Percentiles rank a stretch among this genome's conserved stretches.
These are phyloP conservation scores for Globia sparganii DNA, from an alignment of 2,888 invertebrate species.

Conservation along the genomic window DNA sequence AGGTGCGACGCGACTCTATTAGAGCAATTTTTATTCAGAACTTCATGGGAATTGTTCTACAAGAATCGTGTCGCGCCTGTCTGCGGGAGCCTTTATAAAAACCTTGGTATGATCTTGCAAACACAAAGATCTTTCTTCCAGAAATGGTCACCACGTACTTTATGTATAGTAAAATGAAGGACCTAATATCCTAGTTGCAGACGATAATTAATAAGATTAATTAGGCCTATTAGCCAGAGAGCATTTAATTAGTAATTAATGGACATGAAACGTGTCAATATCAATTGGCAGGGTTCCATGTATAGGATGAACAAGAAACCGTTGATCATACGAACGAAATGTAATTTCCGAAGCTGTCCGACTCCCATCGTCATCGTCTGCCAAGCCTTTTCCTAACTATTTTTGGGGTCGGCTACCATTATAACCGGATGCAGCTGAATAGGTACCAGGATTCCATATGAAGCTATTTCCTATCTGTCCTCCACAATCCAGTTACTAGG, in stretches of 20 bases:
- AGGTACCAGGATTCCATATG: too few species aligned
- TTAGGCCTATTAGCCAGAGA: background rate
- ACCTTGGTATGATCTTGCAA: background rate
- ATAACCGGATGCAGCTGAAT: too few species aligned
- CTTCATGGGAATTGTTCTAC: too few species aligned
- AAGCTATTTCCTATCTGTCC: background rate
- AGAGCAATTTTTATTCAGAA: too few species aligned
- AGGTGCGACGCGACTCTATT: too few species aligned
- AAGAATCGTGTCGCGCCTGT: too few species aligned
- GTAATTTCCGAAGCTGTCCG: slow-evolving; percentile 11
- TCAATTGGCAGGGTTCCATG: slow-evolving; percentile 2
- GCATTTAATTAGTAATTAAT: slow-evolving; percentile 16
- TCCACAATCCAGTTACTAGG: background rate
- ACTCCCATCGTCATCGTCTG: background rate
- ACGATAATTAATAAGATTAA: slow-evolving; percentile 29
- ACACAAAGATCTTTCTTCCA: background rate
- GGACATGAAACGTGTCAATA: slow-evolving; percentile 8
- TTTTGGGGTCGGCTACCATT: background rate
- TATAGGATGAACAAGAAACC: background rate
- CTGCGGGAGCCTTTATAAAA: background rate
- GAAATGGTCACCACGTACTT: background rate
- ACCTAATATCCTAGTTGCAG: background rate
- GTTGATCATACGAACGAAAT: background rate
- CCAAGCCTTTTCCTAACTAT: background rate
- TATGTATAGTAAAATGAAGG: background rate